Conservation (phyloP, 2,113 vertebrate genomes). For the Malurus alboscapulatus region DNA sequence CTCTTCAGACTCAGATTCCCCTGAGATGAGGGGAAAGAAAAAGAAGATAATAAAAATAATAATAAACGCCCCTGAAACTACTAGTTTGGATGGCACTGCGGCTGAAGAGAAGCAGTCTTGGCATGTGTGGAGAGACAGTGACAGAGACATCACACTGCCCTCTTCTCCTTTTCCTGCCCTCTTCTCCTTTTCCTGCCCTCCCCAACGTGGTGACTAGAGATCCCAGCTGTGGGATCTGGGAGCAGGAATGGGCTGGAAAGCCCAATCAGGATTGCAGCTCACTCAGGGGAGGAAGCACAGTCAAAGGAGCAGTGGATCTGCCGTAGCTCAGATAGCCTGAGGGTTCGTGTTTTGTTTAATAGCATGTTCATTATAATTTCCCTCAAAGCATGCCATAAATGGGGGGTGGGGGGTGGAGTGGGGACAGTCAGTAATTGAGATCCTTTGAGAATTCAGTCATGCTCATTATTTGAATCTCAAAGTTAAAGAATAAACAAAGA, state of each 20-base stretch:
- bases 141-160: not conserved
- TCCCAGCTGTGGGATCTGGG: rapidly evolving
- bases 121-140: not conserved
- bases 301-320: not conserved
- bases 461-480: not conserved
- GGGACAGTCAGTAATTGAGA: not conserved
- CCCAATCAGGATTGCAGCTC: not conserved
- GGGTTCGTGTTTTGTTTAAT: slow-evolving; percentile 30
- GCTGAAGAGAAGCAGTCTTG: not conserved
- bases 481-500: not conserved
- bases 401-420: not conserved
- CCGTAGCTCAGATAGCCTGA: not conserved
- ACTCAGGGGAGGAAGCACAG: not conserved
- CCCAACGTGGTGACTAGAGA: not conserved
- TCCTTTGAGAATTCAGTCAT: not conserved
- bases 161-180: not conserved
- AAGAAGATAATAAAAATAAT: not conserved
- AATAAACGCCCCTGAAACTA: not conserved
- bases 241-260: not conserved
- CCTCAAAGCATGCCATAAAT: slow-evolving; percentile 1
- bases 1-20: not conserved
- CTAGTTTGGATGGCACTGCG: rapidly evolving
- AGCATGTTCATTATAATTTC: slow-evolving; percentile 14
- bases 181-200: not conserved
- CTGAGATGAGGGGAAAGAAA: not conserved